Percentiles rank a stretch among this genome's conserved stretches.
Conservation (phyloP, 1,140 invertebrate genomes). For the Ladona fulva region DNA sequence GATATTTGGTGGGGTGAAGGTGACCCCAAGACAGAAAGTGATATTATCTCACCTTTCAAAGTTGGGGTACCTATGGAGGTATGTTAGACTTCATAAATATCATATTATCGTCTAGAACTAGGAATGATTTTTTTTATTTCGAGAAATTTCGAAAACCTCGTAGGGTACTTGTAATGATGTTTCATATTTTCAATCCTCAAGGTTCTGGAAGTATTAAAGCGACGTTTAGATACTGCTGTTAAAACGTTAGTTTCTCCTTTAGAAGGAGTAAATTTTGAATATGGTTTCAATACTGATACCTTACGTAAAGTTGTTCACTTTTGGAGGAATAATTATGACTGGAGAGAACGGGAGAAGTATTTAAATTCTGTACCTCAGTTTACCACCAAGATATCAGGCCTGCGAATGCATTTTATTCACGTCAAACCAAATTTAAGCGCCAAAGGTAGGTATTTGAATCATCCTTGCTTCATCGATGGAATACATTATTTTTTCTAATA, state of each 20-base stretch:
- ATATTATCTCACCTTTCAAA: constrained; percentile 39
- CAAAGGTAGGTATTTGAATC: constrained; percentile 33
- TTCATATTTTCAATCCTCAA: too few relatives aligned
- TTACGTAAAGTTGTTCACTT: constrained; percentile 55
- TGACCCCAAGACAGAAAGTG: constrained; percentile 30
- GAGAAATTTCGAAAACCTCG: too few relatives aligned
- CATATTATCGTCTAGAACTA: too few relatives aligned
- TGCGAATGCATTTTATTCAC: constrained; percentile 67
- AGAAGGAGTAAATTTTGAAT: constrained; percentile 59
- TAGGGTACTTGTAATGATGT: too few relatives aligned
- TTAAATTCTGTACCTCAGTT: constrained; percentile 67
- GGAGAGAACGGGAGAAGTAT: constrained; percentile 51
- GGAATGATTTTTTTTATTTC: too few relatives aligned
- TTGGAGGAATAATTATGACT: constrained; percentile 68
- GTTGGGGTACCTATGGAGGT: constrained; percentile 29
- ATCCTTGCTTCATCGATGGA: too few relatives aligned
- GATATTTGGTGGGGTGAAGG: constrained; percentile 40
- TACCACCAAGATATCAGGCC: constrained; percentile 51
- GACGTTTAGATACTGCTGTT: constrained; percentile 26
- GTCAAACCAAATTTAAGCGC: constrained; percentile 42
- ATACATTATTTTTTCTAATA: too few relatives aligned
- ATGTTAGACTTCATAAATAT: too few relatives aligned
- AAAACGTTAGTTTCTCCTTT: constrained; percentile 44
- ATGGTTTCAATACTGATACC: constrained; percentile 65
- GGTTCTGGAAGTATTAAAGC: constrained; percentile 31